Evolutionary conservation across 92 coral and sea anemone genomes (phyloP).

Genomic region (Actinostola sp.): DNA sequence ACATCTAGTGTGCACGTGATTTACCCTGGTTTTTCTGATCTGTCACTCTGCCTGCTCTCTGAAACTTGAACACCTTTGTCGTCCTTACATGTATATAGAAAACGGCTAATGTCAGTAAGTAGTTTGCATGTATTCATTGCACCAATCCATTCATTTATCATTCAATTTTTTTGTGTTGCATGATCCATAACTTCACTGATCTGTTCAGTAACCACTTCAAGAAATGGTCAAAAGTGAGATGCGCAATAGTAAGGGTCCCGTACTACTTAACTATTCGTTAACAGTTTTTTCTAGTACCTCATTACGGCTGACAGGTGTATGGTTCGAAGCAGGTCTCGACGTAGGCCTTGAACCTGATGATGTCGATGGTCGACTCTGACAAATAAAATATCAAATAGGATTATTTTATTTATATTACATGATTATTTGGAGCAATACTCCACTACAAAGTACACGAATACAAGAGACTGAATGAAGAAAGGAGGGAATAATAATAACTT

Average conservation of each 20-base stretch:
- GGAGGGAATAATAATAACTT: too few relatives aligned
- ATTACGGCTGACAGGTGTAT: not conserved
- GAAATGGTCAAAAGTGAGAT: too few relatives aligned
- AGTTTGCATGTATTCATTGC: not conserved
- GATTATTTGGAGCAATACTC: too few relatives aligned
- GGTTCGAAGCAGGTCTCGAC: constrained; percentile 24
- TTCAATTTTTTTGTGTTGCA: not conserved
- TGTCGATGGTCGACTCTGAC: constrained; percentile 66
- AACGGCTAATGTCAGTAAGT: not conserved
- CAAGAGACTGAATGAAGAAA: too few relatives aligned
- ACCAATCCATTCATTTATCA: too few relatives aligned
- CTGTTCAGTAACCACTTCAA: not conserved
- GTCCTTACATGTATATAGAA: not conserved
- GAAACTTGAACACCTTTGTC: constrained; percentile 1
- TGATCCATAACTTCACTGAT: not conserved
- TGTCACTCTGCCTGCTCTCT: constrained; percentile 22
- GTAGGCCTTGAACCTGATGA: constrained; percentile 73
- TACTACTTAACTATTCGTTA: not conserved
- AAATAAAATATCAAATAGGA: not conserved
- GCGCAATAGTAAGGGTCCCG: too few relatives aligned
- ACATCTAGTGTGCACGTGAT: not conserved
- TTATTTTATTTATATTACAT: not conserved
- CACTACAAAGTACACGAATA: too few relatives aligned
- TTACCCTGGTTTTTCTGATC: constrained; percentile 17
- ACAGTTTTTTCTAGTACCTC: not conserved